These are phyloP conservation scores for Penaeus indicus DNA, from an alignment of 1,140 invertebrate species.

Conservation along the genomic window DNA sequence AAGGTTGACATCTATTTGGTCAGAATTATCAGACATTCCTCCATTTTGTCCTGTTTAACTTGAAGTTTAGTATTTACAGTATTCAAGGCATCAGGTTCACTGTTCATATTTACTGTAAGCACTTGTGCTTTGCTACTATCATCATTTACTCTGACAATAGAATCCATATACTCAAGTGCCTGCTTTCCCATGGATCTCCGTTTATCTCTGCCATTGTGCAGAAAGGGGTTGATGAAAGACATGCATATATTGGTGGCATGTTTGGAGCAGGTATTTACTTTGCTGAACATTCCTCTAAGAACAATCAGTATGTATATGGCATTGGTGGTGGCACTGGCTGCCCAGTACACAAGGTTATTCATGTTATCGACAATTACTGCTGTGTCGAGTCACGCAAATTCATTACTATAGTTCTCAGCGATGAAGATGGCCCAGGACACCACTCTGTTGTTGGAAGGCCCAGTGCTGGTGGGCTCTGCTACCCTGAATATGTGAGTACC, in stretches of 20 bases:
- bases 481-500: slow-evolving; percentile 97
- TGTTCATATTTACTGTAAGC: too few species aligned
- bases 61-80: too few species aligned
- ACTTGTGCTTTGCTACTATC: too few species aligned
- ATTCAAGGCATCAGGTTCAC: too few species aligned
- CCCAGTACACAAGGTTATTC: slow-evolving; percentile 89
- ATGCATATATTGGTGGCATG: slow-evolving; percentile 98
- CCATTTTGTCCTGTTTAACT: too few species aligned
- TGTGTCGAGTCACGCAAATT: slow-evolving; percentile 93
- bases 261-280: slow-evolving; percentile 99
- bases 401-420: slow-evolving; percentile 93
- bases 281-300: slow-evolving; percentile 98
- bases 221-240: slow-evolving; percentile 97
- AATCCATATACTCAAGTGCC: too few species aligned
- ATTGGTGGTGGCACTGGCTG: slow-evolving; percentile 98
- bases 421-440: slow-evolving; percentile 98
- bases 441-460: slow-evolving; percentile 94
- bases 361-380: slow-evolving; percentile 88
- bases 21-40: too few species aligned
- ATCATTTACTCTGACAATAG: too few species aligned
- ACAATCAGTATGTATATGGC: slow-evolving; percentile 95
- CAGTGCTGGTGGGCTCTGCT: slow-evolving; percentile 90
- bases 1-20: too few species aligned
- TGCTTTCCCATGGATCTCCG: slow-evolving; percentile 97
- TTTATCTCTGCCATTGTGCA: slow-evolving; percentile 98